Base-by-base conservation (phyloP, 2,797 vertebrate genomes). In the Etheostoma nigrum region DNA sequence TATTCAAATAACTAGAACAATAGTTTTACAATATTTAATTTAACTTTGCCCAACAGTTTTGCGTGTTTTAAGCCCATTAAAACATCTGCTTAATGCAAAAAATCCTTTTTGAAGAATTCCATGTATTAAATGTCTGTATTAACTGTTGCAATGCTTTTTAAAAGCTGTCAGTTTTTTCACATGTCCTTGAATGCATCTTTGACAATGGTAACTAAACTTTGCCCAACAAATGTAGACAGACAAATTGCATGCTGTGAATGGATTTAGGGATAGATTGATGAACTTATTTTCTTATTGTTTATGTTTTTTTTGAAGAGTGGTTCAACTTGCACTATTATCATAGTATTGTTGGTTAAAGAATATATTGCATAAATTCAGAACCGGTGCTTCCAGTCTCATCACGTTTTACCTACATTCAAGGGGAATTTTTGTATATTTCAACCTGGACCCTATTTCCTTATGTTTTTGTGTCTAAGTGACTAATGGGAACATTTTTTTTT, bases 71-170 rank as follows among this genome's bases (percentile, higher is more conserved):
- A 61, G 30, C 8, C 14, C 13, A 47, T 44, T 69, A 5, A 7
- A 16, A 68, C 11, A 23, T 49, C 21, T 48, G 25, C 40, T 53
- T 57, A 57, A 70, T 73, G 54, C 14, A 54, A 42, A 40, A 25
- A 27, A 27, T 27, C 27, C 4, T 40, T 40, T 44, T 44, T 44
- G 42, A 44, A 44, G 1, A 68, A 42, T 48, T 67, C 13, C 15
- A 23, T 60, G 4, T 4, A n/a, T 51, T 61, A 64, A 48, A 14
- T 0, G 1, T 4, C 27, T 30, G 30, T 30, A 30, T 30, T 30
- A 30, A 30, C 57, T n/a, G 59, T 13, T 23, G 5, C 33, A n/a
- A 2, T 10, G 45, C 15, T 64, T 25, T 64, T 6, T 27, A 16
- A 62, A 53, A 53, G 40, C 11, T 51, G 19, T 49, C 21, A 1